Conservation (phyloP, 2,888 invertebrate species). For the Invenusta paracnida region DNA sequence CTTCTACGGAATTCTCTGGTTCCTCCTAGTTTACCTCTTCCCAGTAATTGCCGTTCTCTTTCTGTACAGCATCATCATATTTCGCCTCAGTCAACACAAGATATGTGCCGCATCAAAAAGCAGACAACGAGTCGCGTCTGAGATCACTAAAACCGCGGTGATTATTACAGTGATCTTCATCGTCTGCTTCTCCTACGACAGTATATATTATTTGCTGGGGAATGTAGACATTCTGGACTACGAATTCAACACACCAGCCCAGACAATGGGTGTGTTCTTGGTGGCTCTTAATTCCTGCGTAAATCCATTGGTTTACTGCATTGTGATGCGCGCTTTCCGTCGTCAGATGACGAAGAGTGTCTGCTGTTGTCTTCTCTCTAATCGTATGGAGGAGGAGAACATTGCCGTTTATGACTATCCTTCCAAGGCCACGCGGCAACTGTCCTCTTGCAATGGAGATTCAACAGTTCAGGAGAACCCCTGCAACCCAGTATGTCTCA, state of each 20-base stretch:
- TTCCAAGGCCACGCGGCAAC: not conserved
- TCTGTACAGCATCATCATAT: constrained; percentile 37
- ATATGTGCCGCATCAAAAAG: not conserved
- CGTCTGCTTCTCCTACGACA: constrained; percentile 37
- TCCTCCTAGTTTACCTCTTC: constrained; percentile 32
- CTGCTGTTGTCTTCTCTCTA: constrained; percentile 19
- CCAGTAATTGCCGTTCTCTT: constrained; percentile 25
- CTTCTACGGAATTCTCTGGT: constrained; percentile 36
- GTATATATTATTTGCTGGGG: constrained; percentile 38
- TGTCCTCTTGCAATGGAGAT: not conserved
- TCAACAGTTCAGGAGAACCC: not conserved
- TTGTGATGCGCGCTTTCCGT: constrained; percentile 36
- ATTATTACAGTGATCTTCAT: constrained; percentile 38
- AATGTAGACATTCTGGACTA: constrained; percentile 25
- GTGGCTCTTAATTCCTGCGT: constrained; percentile 38
- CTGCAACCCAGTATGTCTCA: not conserved
- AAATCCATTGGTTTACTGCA: constrained; percentile 37
- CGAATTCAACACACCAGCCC: constrained; percentile 31
- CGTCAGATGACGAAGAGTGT: not conserved
- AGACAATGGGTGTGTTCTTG: constrained; percentile 31
- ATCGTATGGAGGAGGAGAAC: not conserved
- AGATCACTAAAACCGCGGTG: constrained; percentile 35
- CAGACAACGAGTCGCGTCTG: constrained; percentile 38
- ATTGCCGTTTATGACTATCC: not conserved
- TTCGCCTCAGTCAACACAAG: constrained; percentile 26